phyloP scores from a whole-genome alignment of 2,797 vertebrate genomes.

The Smutsia gigantea region DNA sequence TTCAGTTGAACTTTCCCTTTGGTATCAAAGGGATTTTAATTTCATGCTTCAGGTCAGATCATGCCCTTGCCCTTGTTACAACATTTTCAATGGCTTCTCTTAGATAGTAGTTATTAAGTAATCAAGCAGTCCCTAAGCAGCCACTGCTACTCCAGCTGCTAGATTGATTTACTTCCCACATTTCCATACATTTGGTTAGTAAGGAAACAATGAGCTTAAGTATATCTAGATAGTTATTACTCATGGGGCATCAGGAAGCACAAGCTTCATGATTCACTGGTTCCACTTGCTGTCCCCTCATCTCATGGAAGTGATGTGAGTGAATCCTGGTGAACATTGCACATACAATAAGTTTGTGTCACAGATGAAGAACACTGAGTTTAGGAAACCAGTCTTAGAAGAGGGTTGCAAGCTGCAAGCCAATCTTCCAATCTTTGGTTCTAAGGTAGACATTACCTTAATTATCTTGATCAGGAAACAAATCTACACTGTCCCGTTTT shows the following conservation, averaged over 20 bases:
- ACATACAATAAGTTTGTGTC: neutral
- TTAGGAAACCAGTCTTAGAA: neutral
- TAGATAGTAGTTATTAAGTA: neutral
- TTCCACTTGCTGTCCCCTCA: neutral
- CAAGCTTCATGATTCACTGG: neutral
- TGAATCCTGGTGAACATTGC: neutral
- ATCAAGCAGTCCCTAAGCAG: neutral
- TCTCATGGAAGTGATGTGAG: neutral
- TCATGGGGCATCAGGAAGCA: neutral
- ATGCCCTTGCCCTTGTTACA: neutral
- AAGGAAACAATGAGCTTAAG: neutral
- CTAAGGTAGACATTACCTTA: neutral
- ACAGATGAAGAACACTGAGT: neutral
- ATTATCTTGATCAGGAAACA: neutral
- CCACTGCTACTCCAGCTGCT: neutral
- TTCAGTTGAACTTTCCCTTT: neutral
- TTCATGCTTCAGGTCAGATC: neutral
- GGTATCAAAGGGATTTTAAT: neutral
- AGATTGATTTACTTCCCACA: neutral
- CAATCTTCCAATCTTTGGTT: neutral
- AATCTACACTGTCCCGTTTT: neutral
- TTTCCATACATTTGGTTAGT: neutral
- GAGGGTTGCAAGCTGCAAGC: neutral
- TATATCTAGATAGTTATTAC: neutral
- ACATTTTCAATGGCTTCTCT: neutral